phyloP scores from a whole-genome alignment of 2,797 vertebrate species.

The Caiman crocodilus region DNA sequence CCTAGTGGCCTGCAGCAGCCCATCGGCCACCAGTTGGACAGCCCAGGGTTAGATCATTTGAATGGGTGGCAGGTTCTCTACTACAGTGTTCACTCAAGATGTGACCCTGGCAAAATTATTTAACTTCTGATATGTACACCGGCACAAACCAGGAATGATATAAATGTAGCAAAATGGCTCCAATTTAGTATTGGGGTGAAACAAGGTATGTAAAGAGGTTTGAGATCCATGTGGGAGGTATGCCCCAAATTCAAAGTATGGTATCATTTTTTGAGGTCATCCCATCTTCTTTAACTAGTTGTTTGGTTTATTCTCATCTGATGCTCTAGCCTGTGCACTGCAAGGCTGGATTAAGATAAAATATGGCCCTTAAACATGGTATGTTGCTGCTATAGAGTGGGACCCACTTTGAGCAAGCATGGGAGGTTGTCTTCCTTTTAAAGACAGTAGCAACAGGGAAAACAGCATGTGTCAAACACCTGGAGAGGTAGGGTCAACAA shows the following conservation, averaged over 20 bases:
- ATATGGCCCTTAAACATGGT: background rate
- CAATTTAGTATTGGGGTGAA: background rate
- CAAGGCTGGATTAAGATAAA: background rate
- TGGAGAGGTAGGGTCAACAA: background rate
- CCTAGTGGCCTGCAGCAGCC: too few relatives aligned
- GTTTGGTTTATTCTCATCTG: background rate
- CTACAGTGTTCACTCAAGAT: background rate
- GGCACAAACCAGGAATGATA: background rate
- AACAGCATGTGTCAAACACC: background rate
- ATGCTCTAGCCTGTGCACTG: background rate
- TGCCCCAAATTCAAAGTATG: background rate
- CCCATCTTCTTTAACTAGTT: background rate
- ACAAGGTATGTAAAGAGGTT: background rate
- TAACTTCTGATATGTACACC: background rate
- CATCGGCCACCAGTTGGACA: too few relatives aligned
- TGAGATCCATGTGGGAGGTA: background rate
- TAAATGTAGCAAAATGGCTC: background rate
- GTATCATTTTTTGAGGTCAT: background rate
- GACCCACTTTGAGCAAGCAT: background rate
- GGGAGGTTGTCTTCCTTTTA: background rate
- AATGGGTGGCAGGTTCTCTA: background rate
- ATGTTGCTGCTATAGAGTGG: rapidly evolving
- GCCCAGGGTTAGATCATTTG: background rate
- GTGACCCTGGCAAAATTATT: background rate
- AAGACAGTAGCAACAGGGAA: background rate